phyloP scores from a whole-genome alignment of 64 coral and sea anemone genomes.

The Montipora cactus region DNA sequence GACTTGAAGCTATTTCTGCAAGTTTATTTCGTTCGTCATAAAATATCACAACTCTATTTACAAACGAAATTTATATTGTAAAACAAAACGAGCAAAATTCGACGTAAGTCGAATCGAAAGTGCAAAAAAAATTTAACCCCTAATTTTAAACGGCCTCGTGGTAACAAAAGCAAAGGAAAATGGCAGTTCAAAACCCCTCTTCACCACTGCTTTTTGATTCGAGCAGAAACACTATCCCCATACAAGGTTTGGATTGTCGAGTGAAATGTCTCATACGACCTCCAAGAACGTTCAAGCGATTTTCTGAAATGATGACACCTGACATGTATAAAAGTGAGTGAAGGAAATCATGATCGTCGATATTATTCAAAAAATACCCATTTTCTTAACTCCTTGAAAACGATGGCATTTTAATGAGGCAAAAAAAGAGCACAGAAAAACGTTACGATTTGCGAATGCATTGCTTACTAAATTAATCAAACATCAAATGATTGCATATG shows the following conservation, averaged over 20 bases:
- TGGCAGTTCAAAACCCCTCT: too few relatives aligned
- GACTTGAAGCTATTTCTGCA: too few relatives aligned
- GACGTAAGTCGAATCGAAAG: background rate
- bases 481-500: too few relatives aligned
- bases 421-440: background rate
- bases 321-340: background rate
- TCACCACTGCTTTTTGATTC: too few relatives aligned
- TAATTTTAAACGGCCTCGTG: background rate
- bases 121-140: background rate
- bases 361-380: background rate
- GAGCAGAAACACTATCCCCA: too few relatives aligned
- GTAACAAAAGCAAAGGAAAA: background rate
- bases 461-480: too few relatives aligned
- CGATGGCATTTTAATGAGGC: too few relatives aligned
- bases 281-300: background rate
- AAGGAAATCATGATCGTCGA: background rate
- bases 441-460: background rate
- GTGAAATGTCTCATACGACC: too few relatives aligned
- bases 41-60: constrained; percentile 16
- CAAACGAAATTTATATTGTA: background rate
- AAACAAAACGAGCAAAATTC: background rate
- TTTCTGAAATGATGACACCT: background rate
- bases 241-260: too few relatives aligned
- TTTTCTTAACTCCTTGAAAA: too few relatives aligned
- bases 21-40: constrained; percentile 8